Base-by-base conservation (phyloP, 2,113 vertebrate species). In the Ptilorrhoa leucosticta region DNA sequence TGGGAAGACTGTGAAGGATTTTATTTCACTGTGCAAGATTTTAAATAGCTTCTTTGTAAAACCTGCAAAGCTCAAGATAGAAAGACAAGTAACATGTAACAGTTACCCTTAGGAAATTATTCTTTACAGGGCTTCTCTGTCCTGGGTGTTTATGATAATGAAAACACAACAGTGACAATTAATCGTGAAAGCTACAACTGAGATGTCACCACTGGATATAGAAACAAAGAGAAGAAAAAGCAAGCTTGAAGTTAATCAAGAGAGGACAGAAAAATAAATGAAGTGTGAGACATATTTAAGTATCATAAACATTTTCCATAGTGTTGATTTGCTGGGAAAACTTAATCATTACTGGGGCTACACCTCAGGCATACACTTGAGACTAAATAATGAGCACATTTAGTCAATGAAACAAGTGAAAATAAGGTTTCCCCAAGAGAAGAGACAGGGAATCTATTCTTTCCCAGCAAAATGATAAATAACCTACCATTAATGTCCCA, bases 351-450 rank as follows among this genome's bases (percentile, higher is more conserved):
- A 87, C 39, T 80, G 70, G 60, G 78, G 87, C 71, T 96, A 88
- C 71, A 91, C 90, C 83, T 84, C 58, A 73, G 90, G 92, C 92
- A 63, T 82, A 81, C 71, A 73, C 88, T 93, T 95, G 90, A 97
- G 92, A 95, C 84, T 93, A 85, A 94, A 92, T 94, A 97, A 97
- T 92, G 94, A 97, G 94, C 87, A 87, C 28, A 95, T 96, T 96
- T 94, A 94, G 93, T 96, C 95, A 96, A 96, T 93, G 95, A 94
- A 97, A 97, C 78, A 95, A 97, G 83, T 60, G 80, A 90, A 95
- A 95, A 80, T 93, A 89, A 96, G 95, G 78, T 95, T 92, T 85
- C 54, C 92, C 69, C 88, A 92, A 72, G 93, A 94, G 95, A 90
- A 96, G 76, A 97, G 90, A 82, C 57, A 94, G 73, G 73, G 97